phyloP scores from a whole-genome alignment of 2,888 invertebrate genomes.

The Meta bourneti region DNA sequence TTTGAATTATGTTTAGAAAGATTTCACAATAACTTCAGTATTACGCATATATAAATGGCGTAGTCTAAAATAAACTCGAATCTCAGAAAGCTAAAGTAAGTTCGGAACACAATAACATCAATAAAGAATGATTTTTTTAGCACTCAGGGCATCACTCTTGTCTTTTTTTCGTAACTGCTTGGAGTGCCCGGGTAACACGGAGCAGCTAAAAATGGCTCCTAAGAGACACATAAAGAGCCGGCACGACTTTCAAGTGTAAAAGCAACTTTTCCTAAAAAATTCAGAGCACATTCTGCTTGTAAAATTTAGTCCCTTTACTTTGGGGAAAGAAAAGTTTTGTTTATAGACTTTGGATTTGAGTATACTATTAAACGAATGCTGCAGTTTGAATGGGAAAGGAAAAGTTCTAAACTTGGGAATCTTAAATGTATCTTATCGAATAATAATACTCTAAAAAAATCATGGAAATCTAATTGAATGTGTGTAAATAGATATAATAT shows the following conservation, averaged over 20 bases:
- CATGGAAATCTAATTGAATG: no score
- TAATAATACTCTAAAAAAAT: no score
- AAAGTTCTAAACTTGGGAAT: no score
- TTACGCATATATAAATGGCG: not conserved
- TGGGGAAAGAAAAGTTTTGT: not conserved
- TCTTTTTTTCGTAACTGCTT: not conserved
- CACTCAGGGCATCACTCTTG: not conserved
- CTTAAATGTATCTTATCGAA: no score
- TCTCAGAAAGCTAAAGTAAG: not conserved
- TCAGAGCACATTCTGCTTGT: not conserved
- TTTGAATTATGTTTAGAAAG: not conserved
- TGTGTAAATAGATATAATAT: no score
- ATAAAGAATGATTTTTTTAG: not conserved
- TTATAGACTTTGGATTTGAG: not conserved
- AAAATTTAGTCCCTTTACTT: not conserved
- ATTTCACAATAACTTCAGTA: not conserved
- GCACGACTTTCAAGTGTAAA: not conserved
- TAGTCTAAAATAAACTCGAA: not conserved
- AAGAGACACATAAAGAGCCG: conserved; percentile 13
- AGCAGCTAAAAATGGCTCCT: conserved; percentile 13
- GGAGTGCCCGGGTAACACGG: not conserved
- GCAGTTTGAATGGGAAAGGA: not conserved
- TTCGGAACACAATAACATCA: not conserved
- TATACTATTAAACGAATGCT: not conserved
- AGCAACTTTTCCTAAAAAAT: not conserved